Evolutionary conservation across 2,888 invertebrate genomes (phyloP), one percentile per base, ranked within the genome.

Genomic region (Tholera decimalis): DNA sequence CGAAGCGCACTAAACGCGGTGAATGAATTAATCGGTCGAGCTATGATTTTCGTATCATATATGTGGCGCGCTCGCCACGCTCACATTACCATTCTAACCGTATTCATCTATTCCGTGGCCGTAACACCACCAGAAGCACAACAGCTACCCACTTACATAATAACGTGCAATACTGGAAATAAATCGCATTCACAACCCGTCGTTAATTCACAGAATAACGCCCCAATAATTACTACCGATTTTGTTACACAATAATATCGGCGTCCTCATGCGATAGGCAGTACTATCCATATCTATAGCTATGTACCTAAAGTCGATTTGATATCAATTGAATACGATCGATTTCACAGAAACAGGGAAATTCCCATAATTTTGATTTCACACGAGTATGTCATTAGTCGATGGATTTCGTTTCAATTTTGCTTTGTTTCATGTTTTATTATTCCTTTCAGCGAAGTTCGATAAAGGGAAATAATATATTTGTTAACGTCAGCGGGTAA

Each of bases 131-230:
- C n/a, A n/a, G n/a, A n/a, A n/a, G n/a, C n/a, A n/a, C n/a, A n/a
- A n/a, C n/a, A n/a, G n/a, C n/a, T n/a, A n/a, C n/a, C n/a, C n/a
- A n/a, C n/a, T n/a, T n/a, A n/a, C n/a, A n/a, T n/a, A n/a, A n/a
- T n/a, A n/a, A n/a, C n/a, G n/a, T n/a, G n/a, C n/a, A n/a, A n/a
- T n/a, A n/a, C n/a, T n/a, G n/a, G n/a, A n/a, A n/a, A n/a, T n/a
- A n/a, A n/a, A n/a, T n/a, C n/a, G n/a, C n/a, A n/a, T n/a, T n/a
- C 15, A 24, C 15, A 20, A n/a, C n/a, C 24, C 20, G 43, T 44
- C 51, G 26, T 51, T 44, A 46, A 30, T 83, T 79, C 83, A 61
- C 28, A 62, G 78, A 85, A 84, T 77, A 77, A 76, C 79, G 49
- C 41, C 63, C 56, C 51, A 55, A 61, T 66, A 47, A 69, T 68